Percentiles rank a stretch among this genome's conserved stretches.
These are phyloP conservation scores for Nyctibius grandis DNA, from an alignment of 2,797 vertebrate species.

Conservation along the genomic window DNA sequence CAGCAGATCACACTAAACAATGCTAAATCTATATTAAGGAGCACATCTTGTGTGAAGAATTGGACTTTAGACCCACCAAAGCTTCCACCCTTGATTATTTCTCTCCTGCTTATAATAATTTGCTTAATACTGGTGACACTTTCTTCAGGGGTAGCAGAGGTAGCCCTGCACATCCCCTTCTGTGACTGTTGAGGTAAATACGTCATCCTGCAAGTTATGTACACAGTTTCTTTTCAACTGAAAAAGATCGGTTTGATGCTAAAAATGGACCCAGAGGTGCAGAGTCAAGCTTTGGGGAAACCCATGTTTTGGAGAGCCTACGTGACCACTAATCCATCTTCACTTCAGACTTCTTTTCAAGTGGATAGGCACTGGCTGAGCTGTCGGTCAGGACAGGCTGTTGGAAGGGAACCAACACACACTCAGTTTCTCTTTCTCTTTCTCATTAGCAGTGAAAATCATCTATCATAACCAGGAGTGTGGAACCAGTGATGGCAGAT, in stretches of 20 bases:
- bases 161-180: background rate
- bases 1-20: background rate
- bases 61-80: background rate
- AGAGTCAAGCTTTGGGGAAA: background rate
- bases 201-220: background rate
- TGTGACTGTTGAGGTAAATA: background rate
- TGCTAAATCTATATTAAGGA: background rate
- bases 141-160: background rate
- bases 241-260: background rate
- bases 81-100: background rate
- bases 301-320: background rate
- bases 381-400: background rate
- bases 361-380: background rate
- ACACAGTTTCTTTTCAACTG: background rate
- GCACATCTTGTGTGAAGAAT: background rate
- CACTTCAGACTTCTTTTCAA: background rate
- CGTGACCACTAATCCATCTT: background rate
- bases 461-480: background rate
- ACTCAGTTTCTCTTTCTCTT: slow-evolving; percentile 18
- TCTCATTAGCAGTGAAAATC: slow-evolving; percentile 25
- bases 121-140: background rate
- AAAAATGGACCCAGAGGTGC: background rate
- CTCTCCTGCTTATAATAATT: background rate
- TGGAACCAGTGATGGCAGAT: background rate
- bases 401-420: slow-evolving; percentile 27